Evolutionary conservation across 2,113 vertebrate species (phyloP).

Genomic region (Oreochromis aureus): DNA sequence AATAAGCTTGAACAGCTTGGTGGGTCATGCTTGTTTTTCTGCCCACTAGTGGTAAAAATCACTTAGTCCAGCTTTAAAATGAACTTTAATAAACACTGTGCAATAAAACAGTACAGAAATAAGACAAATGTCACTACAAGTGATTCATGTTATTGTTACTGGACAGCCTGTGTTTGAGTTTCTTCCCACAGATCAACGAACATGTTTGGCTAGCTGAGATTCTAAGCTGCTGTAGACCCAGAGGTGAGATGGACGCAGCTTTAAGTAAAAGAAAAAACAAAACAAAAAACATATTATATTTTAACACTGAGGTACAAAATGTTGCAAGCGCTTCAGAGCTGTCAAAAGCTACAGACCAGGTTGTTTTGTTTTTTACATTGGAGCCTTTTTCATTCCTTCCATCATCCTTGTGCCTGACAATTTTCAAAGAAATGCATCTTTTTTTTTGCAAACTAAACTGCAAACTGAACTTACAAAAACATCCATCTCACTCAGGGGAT

Average conservation of each 20-base stretch:
- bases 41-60: neutral
- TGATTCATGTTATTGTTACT: neutral
- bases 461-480: neutral
- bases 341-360: neutral
- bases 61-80: neutral
- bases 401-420: neutral
- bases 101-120: neutral
- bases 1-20: neutral
- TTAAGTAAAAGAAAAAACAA: accelerated
- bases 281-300: neutral
- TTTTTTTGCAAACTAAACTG: neutral
- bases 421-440: neutral
- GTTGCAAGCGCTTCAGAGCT: neutral
- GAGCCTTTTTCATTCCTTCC: neutral
- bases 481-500: neutral
- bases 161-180: neutral
- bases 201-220: neutral
- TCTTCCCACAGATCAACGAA: neutral
- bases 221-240: neutral
- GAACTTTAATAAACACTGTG: neutral
- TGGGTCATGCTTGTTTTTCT: neutral
- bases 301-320: neutral
- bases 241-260: accelerated
- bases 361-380: neutral
- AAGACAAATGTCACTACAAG: neutral